phyloP scores from a whole-genome alignment of 1,140 invertebrate species.

The Bombus confusus region DNA sequence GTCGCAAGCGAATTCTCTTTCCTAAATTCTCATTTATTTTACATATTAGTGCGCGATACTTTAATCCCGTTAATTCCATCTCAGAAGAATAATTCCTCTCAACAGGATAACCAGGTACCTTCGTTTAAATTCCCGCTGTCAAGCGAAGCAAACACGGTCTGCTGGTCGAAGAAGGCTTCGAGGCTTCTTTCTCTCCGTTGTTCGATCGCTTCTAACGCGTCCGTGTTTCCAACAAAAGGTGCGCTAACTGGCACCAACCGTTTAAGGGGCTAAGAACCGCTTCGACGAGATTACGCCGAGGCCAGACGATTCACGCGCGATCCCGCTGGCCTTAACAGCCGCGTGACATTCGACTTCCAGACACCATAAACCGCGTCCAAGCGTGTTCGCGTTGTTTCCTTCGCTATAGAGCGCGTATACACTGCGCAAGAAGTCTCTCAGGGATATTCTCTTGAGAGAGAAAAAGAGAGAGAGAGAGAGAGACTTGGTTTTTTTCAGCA shows the following conservation, averaged over 20 bases:
- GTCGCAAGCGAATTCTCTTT: too few species aligned
- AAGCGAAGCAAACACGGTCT: neutral
- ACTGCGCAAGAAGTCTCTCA: neutral
- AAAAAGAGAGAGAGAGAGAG: too few species aligned
- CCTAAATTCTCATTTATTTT: too few species aligned
- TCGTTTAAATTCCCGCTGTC: neutral
- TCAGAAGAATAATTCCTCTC: neutral
- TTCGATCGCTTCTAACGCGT: constrained; percentile 4
- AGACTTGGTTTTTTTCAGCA: neutral
- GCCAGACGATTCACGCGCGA: constrained; percentile 30
- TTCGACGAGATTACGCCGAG: constrained; percentile 29
- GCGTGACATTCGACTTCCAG: constrained; percentile 52
- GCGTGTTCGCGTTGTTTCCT: constrained; percentile 33
- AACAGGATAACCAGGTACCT: neutral
- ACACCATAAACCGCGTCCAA: constrained; percentile 39
- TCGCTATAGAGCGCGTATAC: constrained; percentile 4
- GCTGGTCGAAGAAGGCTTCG: neutral
- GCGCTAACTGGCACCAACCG: constrained; percentile 34
- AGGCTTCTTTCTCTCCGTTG: neutral
- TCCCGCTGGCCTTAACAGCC: constrained; percentile 38
- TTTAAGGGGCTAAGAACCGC: constrained; percentile 41
- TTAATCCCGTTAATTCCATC: neutral
- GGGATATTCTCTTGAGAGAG: neutral
- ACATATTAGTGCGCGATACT: neutral
- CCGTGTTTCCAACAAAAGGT: constrained; percentile 30